A percentile compares a stretch with the other conserved stretches of the same genome.
Conservation (phyloP, 2,888 invertebrate genomes). For the Leucoptera coffeella region DNA sequence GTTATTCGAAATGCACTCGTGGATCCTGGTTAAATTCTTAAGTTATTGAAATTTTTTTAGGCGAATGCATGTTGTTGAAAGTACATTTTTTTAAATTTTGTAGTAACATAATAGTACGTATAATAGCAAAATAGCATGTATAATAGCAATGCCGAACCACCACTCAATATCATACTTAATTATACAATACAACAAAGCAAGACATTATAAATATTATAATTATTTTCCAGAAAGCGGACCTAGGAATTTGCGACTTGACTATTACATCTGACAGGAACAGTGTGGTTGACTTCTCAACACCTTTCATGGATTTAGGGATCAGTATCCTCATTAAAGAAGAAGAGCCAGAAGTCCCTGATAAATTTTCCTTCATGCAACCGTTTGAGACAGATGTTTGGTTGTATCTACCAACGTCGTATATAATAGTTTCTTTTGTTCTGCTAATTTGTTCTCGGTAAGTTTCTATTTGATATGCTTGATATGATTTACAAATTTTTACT, state of each 20-base stretch:
- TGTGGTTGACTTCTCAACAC: constrained; percentile 89
- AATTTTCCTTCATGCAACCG: constrained; percentile 85
- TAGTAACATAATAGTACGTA: too few species aligned
- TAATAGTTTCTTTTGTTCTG: constrained; percentile 74
- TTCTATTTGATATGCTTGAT: neutral
- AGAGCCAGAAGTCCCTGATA: constrained; percentile 66
- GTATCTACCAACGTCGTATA: constrained; percentile 78
- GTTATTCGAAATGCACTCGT: too few species aligned
- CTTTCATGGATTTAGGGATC: constrained; percentile 93
- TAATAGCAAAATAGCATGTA: too few species aligned
- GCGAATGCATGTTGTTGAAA: too few species aligned
- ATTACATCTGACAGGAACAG: constrained; percentile 84
- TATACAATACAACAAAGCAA: too few species aligned
- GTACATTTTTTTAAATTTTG: too few species aligned
- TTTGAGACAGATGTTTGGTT: constrained; percentile 81
- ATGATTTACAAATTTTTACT: neutral
- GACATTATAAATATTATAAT: neutral
- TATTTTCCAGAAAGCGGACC: constrained; percentile 70
- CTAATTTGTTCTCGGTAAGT: constrained; percentile 71
- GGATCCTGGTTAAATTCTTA: too few species aligned
- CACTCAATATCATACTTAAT: too few species aligned
- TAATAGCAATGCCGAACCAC: too few species aligned
- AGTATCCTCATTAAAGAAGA: constrained; percentile 80
- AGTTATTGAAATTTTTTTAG: too few species aligned
- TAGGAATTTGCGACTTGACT: constrained; percentile 90